Conservation (phyloP, 1,140 invertebrate genomes). For the Cylas formicarius region DNA sequence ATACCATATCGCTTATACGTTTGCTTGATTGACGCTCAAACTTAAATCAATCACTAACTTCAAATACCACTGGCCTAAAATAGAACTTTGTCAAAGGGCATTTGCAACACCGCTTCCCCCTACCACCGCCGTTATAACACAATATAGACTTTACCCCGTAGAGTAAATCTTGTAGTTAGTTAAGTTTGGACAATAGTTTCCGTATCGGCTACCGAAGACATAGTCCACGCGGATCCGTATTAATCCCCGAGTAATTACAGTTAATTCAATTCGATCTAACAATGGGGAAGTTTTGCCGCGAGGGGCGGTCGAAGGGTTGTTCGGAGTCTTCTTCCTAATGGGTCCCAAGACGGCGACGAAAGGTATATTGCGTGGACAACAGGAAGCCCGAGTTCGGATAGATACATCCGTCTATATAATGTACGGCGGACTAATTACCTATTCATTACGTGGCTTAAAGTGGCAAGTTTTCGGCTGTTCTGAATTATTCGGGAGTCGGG, state of each 20-base stretch:
- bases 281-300: conserved; percentile 19
- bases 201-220: conserved; percentile 15
- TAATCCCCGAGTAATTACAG: conserved; percentile 22
- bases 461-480: conserved; percentile 18
- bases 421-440: conserved; percentile 21
- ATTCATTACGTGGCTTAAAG: conserved; percentile 20
- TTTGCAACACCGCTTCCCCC: too few relatives aligned
- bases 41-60: too few relatives aligned
- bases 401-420: conserved; percentile 12
- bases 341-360: conserved; percentile 18
- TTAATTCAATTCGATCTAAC: conserved; percentile 24
- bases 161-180: conserved; percentile 21
- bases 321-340: conserved; percentile 16
- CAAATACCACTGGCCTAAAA: too few relatives aligned
- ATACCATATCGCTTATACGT: too few relatives aligned
- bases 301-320: too few relatives aligned
- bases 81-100: too few relatives aligned
- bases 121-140: too few relatives aligned
- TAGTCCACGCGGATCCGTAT: conserved; percentile 19
- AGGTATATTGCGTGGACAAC: conserved; percentile 19
- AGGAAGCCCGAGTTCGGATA: conserved; percentile 18
- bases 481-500: conserved; percentile 13
- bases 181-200: conserved; percentile 21
- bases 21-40: too few relatives aligned
- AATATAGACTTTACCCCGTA: too few relatives aligned